A percentile compares a stretch with the other conserved stretches of the same genome.
phyloP scores from a whole-genome alignment of 2,797 vertebrate genomes.

The Lacerta viridis region DNA sequence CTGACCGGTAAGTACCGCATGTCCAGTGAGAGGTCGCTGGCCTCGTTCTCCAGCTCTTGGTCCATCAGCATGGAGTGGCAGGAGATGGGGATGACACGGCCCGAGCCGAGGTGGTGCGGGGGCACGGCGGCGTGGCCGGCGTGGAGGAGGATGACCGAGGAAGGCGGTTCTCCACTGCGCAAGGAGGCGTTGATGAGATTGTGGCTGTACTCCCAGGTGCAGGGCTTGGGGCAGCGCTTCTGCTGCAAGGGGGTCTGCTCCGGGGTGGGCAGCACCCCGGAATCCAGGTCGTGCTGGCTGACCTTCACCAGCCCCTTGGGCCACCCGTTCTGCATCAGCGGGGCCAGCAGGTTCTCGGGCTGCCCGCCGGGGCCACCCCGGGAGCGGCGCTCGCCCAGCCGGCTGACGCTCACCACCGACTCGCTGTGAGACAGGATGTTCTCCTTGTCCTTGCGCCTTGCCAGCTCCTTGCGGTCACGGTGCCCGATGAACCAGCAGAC shows the following conservation, averaged over 20 bases:
- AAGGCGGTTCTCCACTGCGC: conserved; percentile 82
- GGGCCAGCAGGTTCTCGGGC: conserved; percentile 85
- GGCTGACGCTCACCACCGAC: conserved; percentile 93
- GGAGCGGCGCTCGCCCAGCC: conserved; percentile 83
- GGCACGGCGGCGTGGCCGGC: conserved; percentile 78
- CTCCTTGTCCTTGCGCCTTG: conserved; percentile 92
- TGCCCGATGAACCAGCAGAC: conserved; percentile 97
- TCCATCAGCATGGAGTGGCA: conserved; percentile 72
- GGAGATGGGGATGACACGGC: conserved; percentile 65
- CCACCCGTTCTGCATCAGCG: conserved; percentile 95
- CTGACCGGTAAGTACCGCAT: conserved; percentile 84
- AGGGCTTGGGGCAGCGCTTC: conserved; percentile 86
- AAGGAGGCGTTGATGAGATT: conserved; percentile 86
- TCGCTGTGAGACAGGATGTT: conserved; percentile 89
- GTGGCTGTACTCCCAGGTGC: conserved; percentile 91
- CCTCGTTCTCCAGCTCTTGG: conserved; percentile 79
- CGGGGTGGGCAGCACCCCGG: conserved; percentile 93
- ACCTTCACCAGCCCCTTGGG: conserved; percentile 83
- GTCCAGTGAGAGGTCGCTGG: conserved; percentile 77
- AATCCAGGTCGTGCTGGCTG: conserved; percentile 87
- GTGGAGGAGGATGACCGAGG: conserved; percentile 88
- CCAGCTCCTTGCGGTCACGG: conserved; percentile 87
- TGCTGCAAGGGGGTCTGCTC: conserved; percentile 97
- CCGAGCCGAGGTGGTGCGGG: conserved; percentile 31
- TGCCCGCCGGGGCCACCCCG: conserved; percentile 78